Evolutionary conservation across 2,113 vertebrate genomes (phyloP).

Genomic region (Desmodus rotundus): DNA sequence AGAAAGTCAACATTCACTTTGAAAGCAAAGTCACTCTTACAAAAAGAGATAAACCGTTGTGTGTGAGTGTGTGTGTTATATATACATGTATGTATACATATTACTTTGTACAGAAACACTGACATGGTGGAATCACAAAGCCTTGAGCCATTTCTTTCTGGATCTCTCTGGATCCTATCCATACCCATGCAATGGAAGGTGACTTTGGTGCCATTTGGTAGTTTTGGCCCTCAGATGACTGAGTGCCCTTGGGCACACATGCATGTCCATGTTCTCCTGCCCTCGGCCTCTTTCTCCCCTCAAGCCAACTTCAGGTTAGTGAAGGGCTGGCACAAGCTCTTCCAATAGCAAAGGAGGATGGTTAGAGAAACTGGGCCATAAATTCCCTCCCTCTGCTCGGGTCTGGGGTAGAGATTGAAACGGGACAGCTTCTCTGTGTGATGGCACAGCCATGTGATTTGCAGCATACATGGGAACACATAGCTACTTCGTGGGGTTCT

Average conservation of each 20-base stretch:
- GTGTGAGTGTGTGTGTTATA: too few species aligned
- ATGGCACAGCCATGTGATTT: neutral
- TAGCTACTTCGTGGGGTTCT: neutral
- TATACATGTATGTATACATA: too few species aligned
- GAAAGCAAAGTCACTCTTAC: too few species aligned
- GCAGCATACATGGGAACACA: neutral
- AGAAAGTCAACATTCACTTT: too few species aligned
- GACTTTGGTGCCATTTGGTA: too few species aligned
- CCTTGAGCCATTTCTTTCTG: too few species aligned
- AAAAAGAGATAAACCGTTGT: too few species aligned
- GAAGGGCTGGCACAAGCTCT: neutral
- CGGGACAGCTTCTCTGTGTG: neutral
- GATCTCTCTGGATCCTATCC: too few species aligned
- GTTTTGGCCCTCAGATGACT: neutral
- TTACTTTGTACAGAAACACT: too few species aligned
- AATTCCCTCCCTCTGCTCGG: neutral
- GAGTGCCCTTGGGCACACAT: neutral
- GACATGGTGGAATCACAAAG: too few species aligned
- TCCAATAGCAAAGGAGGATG: neutral
- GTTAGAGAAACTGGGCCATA: neutral
- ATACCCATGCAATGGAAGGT: too few species aligned
- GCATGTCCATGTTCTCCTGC: neutral
- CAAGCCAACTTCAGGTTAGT: neutral
- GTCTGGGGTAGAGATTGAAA: neutral
- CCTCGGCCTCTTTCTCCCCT: neutral